Base-by-base conservation (phyloP, 2,113 vertebrate genomes). In the Pelmatolapia mariae region DNA sequence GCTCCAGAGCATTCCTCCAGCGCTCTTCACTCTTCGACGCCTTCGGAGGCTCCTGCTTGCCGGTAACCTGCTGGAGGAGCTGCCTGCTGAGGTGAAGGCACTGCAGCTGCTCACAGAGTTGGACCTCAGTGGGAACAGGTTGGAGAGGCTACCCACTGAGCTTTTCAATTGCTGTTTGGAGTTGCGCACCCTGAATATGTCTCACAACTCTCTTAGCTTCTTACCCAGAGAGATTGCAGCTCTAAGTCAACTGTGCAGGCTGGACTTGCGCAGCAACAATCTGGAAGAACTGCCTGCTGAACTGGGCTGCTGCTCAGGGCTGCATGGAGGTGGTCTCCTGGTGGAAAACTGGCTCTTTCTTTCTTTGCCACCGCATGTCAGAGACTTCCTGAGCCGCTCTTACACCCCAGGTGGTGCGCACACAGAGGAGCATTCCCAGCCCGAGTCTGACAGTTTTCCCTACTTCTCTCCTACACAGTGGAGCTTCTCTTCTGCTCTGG, bases 231-330 rank as follows among this genome's bases (percentile, higher is more conserved):
- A 89, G 11, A 24, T 97, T 10, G 90, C 91, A 9, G 89, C 83
- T 40, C 85, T 96, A 76, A 82, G 47, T 8, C 92, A 92, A 10
- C 91, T 97, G 45, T 91, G 88, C 18, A 93, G 76, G 61, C 91
- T 97, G 86, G 95, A 97, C 43, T 76, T 97, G 59, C 94, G 92
- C 8, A 92, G 95, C 3, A 97, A 97, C 89, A 94, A 91, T 86
- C 89, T 97, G 40, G 94, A 95, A 63, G 90, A 93, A 16, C 94
- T 97, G 26, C 96, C 97, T 1, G 83, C 88, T 5, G 96, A 97
- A n/a, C 79, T 97, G 81, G 93, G 91, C 57, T 79, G 54, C 82
- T 97, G 97, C 85, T 19, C 86, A 4, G 91, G 95, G 36, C 91
- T 97, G 33, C 88, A 87, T 36, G 94, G 95, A 73, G 94, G 94